Evolutionary conservation across 92 coral and sea anemone species (phyloP), one percentile per base, ranked within the genome.

Genomic region (Zoanthus sansibaricus): DNA sequence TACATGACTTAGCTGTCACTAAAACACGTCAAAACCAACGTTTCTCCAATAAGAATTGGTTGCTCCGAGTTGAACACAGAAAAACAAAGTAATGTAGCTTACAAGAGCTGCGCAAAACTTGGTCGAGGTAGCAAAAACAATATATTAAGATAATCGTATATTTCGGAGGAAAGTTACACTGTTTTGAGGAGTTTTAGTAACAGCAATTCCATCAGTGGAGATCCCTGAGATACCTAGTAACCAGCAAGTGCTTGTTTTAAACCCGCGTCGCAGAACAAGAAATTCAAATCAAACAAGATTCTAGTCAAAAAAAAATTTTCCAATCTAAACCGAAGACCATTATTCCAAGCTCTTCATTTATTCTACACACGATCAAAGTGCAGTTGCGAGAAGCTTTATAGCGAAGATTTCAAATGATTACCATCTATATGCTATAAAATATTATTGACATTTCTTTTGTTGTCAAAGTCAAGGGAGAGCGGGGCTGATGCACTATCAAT

Each of bases 271-370:
- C 85, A 62, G 32, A 31, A 49, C 48, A 66, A 49, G 30, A 78
- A 64, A 44, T 69, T 80, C 75, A 80, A 80, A 80, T 67, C 85
- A 80, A 80, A 44, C 42, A 67, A 80, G 85, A 80, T 80, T 80
- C 58, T 66, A 80, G 85, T 80, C 85, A 46, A n/a, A 30, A 32
- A 33, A 5, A n/a, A 74, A 10, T 74, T 18, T 74, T 18, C 21
- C 54, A 13, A 54, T 16, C 42, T n/a, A 14, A 56, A 78, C 17
- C n/a, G 18, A 14, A 21, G 83, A 61, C 33, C 62, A 42, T 59
- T 44, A 64, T 80, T 80, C 61, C 5, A 62, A 66, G 59, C 70
- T 80, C 85, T 80, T 79, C 84, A 62, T 61, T 21, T 42, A 56
- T 47, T 80, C 13, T 14, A 76, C 55, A 80, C 75, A 9, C 59